phyloP scores from a whole-genome alignment of 2,797 vertebrate genomes.

The Xiphophorus birchmanni region DNA sequence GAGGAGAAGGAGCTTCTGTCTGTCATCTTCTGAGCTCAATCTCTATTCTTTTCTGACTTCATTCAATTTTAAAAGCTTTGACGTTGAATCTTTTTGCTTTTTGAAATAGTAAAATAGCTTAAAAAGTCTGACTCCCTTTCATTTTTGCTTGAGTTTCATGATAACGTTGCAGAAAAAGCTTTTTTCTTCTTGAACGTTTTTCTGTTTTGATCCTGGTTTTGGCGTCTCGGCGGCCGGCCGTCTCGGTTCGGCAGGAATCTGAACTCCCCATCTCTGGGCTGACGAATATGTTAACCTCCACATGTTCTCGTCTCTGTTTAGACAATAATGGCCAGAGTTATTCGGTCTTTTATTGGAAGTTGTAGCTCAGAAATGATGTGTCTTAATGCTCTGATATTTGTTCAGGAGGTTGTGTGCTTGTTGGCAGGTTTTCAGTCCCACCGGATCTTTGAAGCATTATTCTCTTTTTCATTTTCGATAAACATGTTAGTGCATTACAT shows the following conservation, averaged over 20 bases:
- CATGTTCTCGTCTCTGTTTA: slow-evolving; percentile 44
- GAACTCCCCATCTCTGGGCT: slow-evolving; percentile 38
- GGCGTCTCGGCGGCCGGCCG: slow-evolving; percentile 34
- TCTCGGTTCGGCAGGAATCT: slow-evolving; percentile 22
- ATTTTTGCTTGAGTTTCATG: slow-evolving; percentile 23
- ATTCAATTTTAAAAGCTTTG: slow-evolving; percentile 32
- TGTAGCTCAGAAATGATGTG: slow-evolving; percentile 36
- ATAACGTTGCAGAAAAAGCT: slow-evolving; percentile 23
- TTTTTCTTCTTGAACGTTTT: slow-evolving; percentile 55
- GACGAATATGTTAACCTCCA: slow-evolving; percentile 46
- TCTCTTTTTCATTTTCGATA: neutral
- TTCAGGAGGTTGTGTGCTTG: slow-evolving; percentile 25
- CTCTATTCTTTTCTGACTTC: slow-evolving; percentile 26
- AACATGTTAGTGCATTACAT: neutral
- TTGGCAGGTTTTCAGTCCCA: slow-evolving; percentile 4
- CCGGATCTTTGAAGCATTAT: neutral
- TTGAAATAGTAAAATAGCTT: slow-evolving; percentile 3
- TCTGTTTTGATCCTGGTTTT: slow-evolving; percentile 50
- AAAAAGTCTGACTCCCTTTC: slow-evolving; percentile 27
- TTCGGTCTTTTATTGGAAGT: slow-evolving; percentile 32
- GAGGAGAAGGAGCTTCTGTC: neutral
- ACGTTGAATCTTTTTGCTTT: slow-evolving; percentile 25
- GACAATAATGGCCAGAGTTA: slow-evolving; percentile 37
- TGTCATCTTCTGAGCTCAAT: slow-evolving; percentile 11
- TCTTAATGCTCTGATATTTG: slow-evolving; percentile 31